Evolutionary conservation across 2,113 vertebrate species (phyloP).

Genomic region (Muntiacus muntjak): DNA sequence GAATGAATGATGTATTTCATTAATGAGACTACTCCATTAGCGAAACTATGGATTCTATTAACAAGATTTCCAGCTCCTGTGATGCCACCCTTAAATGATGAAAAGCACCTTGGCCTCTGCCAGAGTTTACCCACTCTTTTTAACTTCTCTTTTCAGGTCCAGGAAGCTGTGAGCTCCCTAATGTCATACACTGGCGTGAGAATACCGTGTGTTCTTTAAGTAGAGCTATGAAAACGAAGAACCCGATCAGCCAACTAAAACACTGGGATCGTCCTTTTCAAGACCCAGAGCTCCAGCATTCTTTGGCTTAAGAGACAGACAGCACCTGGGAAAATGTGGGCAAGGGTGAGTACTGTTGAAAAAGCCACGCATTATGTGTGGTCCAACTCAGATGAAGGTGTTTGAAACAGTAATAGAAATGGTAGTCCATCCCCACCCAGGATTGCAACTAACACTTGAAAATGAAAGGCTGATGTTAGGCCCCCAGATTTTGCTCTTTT

Average conservation of each 20-base stretch:
- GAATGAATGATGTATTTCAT: background rate
- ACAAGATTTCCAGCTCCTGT: background rate
- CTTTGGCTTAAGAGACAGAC: conserved; percentile 44
- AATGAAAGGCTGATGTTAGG: background rate
- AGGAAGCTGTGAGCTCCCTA: background rate
- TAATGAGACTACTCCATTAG: background rate
- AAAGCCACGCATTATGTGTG: background rate
- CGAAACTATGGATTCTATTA: background rate
- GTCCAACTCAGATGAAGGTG: background rate
- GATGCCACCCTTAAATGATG: background rate
- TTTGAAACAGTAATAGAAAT: background rate
- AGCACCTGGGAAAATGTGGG: conserved; percentile 64
- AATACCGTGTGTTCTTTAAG: conserved; percentile 30
- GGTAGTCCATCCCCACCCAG: background rate
- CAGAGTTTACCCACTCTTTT: background rate
- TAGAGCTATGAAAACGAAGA: conserved; percentile 65
- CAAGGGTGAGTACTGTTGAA: conserved; percentile 74
- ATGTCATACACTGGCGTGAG: conserved; percentile 46
- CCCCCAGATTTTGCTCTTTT: background rate
- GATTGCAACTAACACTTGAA: background rate
- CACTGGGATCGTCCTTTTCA: background rate
- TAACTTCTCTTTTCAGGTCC: conserved; percentile 69
- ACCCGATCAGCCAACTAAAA: background rate
- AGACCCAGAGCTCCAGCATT: conserved; percentile 58
- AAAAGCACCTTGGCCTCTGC: background rate